Evolutionary conservation across 2,797 vertebrate species (phyloP).

Genomic region (Tapera naevia): DNA sequence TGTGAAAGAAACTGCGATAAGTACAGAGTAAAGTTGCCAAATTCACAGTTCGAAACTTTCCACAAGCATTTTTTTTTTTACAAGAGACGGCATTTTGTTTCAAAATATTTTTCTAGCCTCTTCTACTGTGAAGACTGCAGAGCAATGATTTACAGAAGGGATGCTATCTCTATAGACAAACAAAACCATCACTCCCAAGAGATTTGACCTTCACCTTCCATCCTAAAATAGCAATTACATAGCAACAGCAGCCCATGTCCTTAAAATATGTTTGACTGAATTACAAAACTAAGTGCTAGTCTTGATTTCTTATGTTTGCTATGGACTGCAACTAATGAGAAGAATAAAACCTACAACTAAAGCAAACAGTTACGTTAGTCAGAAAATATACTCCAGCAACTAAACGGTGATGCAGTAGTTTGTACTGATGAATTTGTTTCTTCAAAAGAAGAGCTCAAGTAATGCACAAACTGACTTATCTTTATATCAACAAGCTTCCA

Average conservation of each 20-base stretch:
- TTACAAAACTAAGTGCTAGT: background rate
- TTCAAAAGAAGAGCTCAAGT: background rate
- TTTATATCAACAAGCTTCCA: constrained; percentile 6
- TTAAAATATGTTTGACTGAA: constrained; percentile 23
- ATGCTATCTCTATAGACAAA: constrained; percentile 45
- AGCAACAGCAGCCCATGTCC: constrained; percentile 32
- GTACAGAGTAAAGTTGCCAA: constrained; percentile 17
- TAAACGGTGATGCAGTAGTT: background rate
- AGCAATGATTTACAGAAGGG: constrained; percentile 39
- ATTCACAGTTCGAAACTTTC: constrained; percentile 31
- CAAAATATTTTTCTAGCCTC: constrained; percentile 51
- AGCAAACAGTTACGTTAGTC: background rate
- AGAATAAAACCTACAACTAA: background rate
- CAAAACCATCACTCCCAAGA: constrained; percentile 50
- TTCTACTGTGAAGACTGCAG: constrained; percentile 25
- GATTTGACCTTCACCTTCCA: constrained; percentile 51
- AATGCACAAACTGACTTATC: background rate
- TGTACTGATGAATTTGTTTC: background rate
- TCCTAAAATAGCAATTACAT: constrained; percentile 53
- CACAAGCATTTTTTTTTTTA: background rate
- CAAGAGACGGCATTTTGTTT: background rate
- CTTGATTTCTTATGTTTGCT: background rate
- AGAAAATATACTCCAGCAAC: background rate
- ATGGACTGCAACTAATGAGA: background rate
- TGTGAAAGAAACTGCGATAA: constrained; percentile 26